Percentiles rank a stretch among this genome's conserved stretches.
phyloP scores from a whole-genome alignment of 1,140 invertebrate genomes.

The Cyphomyrmex costatus region DNA sequence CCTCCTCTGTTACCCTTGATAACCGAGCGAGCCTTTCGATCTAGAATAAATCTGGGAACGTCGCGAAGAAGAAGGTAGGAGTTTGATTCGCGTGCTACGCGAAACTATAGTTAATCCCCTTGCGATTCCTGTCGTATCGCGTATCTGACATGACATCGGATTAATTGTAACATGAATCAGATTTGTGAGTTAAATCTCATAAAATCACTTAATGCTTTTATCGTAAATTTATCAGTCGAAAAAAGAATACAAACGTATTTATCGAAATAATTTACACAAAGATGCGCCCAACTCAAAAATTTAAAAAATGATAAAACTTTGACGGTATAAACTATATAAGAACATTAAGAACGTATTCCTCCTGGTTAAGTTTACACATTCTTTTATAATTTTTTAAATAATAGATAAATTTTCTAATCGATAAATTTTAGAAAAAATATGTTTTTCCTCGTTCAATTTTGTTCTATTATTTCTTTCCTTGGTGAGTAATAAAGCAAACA shows the following conservation, averaged over 20 bases:
- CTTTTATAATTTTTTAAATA: too few species aligned
- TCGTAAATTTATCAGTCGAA: not conserved
- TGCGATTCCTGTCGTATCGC: not conserved
- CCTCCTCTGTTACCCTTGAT: not conserved
- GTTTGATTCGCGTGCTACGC: not conserved
- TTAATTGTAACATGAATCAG: not conserved
- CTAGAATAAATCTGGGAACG: not conserved
- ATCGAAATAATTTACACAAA: not conserved
- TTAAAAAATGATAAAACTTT: not conserved
- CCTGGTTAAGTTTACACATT: too few species aligned
- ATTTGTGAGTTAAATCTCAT: not conserved
- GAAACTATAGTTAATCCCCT: not conserved
- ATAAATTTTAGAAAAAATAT: too few species aligned
- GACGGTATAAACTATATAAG: too few species aligned
- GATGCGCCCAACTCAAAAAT: not conserved
- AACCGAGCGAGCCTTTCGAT: not conserved
- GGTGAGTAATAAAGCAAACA: too few species aligned
- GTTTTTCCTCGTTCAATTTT: too few species aligned
- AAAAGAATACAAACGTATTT: not conserved
- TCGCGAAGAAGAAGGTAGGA: conserved; percentile 21
- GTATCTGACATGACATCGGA: not conserved
- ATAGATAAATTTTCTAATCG: too few species aligned
- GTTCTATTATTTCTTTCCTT: too few species aligned
- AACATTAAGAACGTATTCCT: too few species aligned
- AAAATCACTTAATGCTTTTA: not conserved